A percentile compares a stretch with the other conserved stretches of the same genome.
Conservation (phyloP, 2,113 vertebrate species). For the Zosterops borbonicus region DNA sequence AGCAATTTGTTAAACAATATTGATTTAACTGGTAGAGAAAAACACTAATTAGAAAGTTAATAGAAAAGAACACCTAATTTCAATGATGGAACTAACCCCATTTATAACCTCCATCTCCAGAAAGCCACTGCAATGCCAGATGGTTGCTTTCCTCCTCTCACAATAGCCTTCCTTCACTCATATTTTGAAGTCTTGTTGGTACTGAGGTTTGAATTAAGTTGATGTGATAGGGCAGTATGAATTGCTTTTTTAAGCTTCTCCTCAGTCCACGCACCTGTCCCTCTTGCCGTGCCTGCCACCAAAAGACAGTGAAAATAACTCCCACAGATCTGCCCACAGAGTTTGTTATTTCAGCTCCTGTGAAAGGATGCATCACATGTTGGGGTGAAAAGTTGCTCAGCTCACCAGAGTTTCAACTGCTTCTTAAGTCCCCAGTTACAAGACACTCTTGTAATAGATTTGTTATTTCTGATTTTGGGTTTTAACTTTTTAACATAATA, state of each 20-base stretch:
- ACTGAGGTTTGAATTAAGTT: background rate
- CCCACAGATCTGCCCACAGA: background rate
- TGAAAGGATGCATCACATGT: background rate
- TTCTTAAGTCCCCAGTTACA: background rate
- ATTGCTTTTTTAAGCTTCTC: background rate
- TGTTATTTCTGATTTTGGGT: background rate
- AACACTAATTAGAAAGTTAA: background rate
- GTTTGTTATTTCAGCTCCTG: background rate
- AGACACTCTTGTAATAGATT: background rate
- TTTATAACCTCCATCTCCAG: background rate
- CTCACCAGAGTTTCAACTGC: background rate
- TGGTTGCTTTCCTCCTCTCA: background rate
- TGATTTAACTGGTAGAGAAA: background rate
- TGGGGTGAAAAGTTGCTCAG: background rate
- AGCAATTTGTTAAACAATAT: background rate
- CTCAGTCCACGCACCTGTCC: background rate
- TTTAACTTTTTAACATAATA: background rate
- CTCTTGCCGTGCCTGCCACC: background rate
- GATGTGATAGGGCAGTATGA: background rate
- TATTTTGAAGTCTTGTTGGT: background rate
- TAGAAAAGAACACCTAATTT: background rate
- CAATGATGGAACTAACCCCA: background rate
- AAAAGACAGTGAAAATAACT: background rate
- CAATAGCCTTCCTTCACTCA: background rate
- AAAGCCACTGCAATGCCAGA: background rate